Percentiles rank a stretch among this genome's conserved stretches.
Evolutionary conservation across 1,140 invertebrate species (phyloP).

Genomic region (Lordiphosa stackelbergi): DNA sequence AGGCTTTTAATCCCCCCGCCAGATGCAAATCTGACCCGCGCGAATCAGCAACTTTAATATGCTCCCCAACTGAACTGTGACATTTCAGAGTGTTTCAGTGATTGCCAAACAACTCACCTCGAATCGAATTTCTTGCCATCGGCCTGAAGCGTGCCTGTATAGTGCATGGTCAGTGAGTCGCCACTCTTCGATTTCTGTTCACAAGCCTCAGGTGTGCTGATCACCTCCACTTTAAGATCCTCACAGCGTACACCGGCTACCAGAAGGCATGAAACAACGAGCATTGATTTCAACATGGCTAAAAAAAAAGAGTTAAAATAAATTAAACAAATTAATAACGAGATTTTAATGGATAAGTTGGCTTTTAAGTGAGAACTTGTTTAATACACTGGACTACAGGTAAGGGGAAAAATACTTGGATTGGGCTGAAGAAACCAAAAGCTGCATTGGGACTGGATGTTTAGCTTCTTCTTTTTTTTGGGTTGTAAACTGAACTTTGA

Average conservation of each 20-base stretch:
- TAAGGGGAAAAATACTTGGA: too few species aligned
- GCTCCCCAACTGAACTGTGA: constrained; percentile 5
- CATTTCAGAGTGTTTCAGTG: constrained; percentile 8
- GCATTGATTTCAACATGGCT: constrained; percentile 71
- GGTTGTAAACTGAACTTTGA: too few species aligned
- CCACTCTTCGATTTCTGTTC: constrained; percentile 89
- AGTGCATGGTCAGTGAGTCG: constrained; percentile 95
- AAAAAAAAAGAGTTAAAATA: constrained; percentile 17
- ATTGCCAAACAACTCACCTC: constrained; percentile 82
- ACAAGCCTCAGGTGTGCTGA: constrained; percentile 88
- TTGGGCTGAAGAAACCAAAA: too few species aligned
- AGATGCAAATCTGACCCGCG: constrained; percentile 9
- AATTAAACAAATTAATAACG: background rate
- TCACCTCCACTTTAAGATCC: constrained; percentile 87
- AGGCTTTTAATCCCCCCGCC: constrained; percentile 35
- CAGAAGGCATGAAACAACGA: constrained; percentile 72
- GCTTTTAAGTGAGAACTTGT: constrained; percentile 9
- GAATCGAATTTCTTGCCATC: constrained; percentile 96
- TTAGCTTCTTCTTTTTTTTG: too few species aligned
- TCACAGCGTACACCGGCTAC: constrained; percentile 77
- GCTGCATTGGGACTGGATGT: too few species aligned
- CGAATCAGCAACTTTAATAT: constrained; percentile 20
- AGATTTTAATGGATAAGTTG: constrained; percentile 3
- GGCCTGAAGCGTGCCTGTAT: constrained; percentile 87
- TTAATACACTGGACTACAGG: constrained; percentile 12